Evolutionary conservation across 2,797 vertebrate species (phyloP), one percentile per base, ranked within the genome.

Genomic region (Coreius guichenoti): DNA sequence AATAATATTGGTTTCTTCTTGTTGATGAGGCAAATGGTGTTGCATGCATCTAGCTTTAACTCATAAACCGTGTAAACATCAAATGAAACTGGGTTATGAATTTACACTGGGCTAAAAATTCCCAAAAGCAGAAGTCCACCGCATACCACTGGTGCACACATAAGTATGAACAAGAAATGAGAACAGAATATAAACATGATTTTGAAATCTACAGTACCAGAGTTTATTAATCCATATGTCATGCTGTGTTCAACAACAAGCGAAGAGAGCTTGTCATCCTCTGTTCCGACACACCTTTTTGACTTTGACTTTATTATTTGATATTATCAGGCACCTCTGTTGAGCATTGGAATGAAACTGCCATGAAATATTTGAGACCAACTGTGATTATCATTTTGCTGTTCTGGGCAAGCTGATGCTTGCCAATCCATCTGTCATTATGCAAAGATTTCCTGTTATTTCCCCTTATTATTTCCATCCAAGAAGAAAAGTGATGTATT

Each of bases 301-400:
- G 84, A 87, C 79, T 87, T 89, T 90, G 45, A 86, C 87, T 80
- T 80, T 81, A 82, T 54, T 54, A 21, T 54, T 54, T 21, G 2
- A 54, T 54, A 8, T 65, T 61, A 58, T 36, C 83, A 79, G 36
- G 49, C 69, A 83, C 77, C 70, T 86, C 76, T 33, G 4, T 33
- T 33, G 29, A 70, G 83, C 78, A 82, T 85, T 87, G 86, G 82
- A 31, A 84, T 79, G 75, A 54, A 81, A 79, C 87, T 88, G 77
- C 43, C 4, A 82, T 56, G 81, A 36, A 54, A 51, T 36, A 63
- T 86, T 87, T 43, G 19, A 89, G 78, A 82, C 88, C 87, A 91
- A 84, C 88, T 86, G 84, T 88, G 88, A 77, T 88, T 88, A 89
- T 92, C 91, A 87, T 84, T 89, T 90, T 36, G n/a, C 79, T 85